These are phyloP conservation scores for Thomomys bottae DNA, from an alignment of 2,113 vertebrate species.

Conservation along the genomic window DNA sequence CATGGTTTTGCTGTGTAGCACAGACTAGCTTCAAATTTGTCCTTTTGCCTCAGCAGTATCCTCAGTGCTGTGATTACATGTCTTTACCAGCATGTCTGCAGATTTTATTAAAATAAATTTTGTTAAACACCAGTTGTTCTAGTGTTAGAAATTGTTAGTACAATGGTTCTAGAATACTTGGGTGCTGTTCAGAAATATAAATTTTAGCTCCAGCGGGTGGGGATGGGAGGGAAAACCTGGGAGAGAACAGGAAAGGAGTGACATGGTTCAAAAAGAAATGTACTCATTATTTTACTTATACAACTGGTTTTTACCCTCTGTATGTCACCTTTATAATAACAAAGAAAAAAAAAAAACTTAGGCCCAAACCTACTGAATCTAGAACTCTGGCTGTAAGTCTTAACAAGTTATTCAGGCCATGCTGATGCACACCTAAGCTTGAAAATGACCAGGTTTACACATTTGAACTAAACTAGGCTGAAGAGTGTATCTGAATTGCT, in stretches of 20 bases:
- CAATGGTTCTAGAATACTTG: background rate
- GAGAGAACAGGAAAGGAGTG: no score
- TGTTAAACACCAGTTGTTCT: background rate
- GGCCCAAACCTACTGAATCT: background rate
- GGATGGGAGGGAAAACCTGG: no score
- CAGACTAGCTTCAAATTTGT: no score
- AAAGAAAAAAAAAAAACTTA: no score
- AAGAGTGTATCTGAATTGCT: background rate
- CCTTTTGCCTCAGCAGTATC: background rate
- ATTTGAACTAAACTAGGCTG: constrained; percentile 18
- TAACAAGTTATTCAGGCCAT: background rate
- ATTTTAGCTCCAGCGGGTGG: background rate
- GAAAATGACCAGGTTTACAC: background rate
- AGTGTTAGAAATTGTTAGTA: constrained; percentile 1
- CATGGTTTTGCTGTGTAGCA: background rate
- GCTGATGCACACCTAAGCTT: constrained; percentile 24
- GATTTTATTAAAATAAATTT: background rate
- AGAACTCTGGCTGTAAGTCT: background rate
- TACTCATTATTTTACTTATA: no score
- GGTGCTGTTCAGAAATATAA: constrained; percentile 28
- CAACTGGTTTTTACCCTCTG: no score
- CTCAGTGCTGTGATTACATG: background rate
- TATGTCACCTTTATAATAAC: no score
- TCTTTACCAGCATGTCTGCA: background rate
- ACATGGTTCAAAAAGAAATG: no score